Evolutionary conservation across 1,140 invertebrate genomes (phyloP).

Genomic region (Apocrypta bakeri): DNA sequence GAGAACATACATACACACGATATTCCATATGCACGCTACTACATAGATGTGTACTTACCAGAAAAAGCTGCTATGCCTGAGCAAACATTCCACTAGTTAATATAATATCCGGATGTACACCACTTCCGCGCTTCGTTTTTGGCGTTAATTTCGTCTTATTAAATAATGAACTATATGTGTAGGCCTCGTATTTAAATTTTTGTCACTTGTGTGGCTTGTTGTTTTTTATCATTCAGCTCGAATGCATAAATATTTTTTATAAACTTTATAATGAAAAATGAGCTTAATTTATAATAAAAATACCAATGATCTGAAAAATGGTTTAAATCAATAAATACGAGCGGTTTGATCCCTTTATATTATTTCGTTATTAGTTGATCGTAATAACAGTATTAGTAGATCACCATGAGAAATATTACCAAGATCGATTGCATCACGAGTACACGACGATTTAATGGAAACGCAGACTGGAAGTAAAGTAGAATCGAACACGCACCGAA

Average conservation of each 20-base stretch:
- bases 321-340: no score
- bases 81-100: conserved; percentile 33
- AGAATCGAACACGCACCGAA: no score
- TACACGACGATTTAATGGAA: conserved; percentile 7
- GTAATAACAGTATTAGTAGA: neutral
- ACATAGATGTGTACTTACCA: no score
- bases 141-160: neutral
- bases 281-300: no score
- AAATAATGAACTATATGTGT: neutral
- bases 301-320: no score
- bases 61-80: neutral
- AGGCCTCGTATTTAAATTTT: neutral
- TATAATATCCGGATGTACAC: conserved; percentile 33
- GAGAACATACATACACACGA: neutral
- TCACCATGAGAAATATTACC: neutral
- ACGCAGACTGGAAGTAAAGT: neutral
- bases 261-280: no score
- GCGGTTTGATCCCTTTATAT: no score
- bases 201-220: neutral
- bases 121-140: conserved; percentile 26
- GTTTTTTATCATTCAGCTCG: neutral
- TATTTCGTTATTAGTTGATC: no score
- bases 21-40: no score
- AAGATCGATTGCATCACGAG: neutral
- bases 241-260: no score